Conservation (phyloP, 2,113 vertebrate genomes). For the Accipiter cooperii region DNA sequence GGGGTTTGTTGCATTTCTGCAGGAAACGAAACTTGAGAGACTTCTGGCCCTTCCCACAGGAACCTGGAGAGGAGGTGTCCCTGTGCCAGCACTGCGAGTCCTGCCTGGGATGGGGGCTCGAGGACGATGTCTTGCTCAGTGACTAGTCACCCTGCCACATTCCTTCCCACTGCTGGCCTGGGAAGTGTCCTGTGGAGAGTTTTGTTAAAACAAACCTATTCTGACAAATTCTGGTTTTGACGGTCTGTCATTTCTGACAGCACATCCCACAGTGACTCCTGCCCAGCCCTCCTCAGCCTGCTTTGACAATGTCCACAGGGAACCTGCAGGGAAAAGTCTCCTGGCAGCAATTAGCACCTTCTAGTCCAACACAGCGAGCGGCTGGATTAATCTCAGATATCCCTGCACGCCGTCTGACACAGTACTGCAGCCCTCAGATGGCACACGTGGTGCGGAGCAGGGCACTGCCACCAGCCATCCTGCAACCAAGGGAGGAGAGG, state of each 20-base stretch:
- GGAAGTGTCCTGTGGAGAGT: background rate
- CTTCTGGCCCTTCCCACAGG: background rate
- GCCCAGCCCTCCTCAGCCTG: background rate
- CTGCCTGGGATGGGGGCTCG: background rate
- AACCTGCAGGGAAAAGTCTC: background rate
- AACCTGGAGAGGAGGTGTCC: background rate
- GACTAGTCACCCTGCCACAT: background rate
- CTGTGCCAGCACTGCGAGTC: background rate
- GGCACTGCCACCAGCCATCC: background rate
- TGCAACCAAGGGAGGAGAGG: background rate
- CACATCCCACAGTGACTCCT: background rate
- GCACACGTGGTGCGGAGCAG: accelerated
- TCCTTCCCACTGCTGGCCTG: background rate
- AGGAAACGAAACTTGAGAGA: background rate
- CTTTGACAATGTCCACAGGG: background rate
- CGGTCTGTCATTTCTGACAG: background rate
- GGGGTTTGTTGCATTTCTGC: background rate
- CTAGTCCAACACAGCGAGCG: accelerated
- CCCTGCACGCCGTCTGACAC: accelerated
- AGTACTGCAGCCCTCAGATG: background rate
- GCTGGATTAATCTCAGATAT: background rate
- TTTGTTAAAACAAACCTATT: background rate
- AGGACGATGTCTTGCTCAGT: background rate
- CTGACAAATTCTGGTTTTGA: background rate
- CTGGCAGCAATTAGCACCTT: background rate